phyloP scores from a whole-genome alignment of 2,888 invertebrate species.

The Lasius platythorax region DNA sequence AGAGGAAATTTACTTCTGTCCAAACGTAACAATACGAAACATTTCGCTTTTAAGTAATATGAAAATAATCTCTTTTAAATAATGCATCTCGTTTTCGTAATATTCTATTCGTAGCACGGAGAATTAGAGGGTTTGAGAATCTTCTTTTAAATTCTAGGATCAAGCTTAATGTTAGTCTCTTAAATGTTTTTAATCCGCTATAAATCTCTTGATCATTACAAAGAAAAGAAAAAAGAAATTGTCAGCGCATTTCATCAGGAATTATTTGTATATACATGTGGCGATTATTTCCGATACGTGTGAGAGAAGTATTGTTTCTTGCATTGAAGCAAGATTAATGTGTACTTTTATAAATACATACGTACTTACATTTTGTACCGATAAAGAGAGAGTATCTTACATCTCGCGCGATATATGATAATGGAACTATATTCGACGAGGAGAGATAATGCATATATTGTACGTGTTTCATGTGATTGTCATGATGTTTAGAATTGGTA shows the following conservation, averaged over 20 bases:
- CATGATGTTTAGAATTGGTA: conserved; percentile 49
- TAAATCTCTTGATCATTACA: neutral
- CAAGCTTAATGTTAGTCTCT: conserved; percentile 27
- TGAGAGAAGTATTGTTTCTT: conserved; percentile 67
- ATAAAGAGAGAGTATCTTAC: conserved; percentile 61
- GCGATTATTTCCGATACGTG: conserved; percentile 43
- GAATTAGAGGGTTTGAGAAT: neutral
- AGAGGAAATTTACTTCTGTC: conserved; percentile 17
- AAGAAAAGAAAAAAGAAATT: neutral
- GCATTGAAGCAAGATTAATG: conserved; percentile 68
- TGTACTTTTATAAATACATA: conserved; percentile 81
- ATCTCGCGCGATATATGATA: neutral
- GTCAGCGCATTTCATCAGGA: conserved; percentile 27
- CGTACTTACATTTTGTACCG: conserved; percentile 82
- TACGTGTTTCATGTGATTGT: conserved; percentile 61
- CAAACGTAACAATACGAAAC: conserved; percentile 11
- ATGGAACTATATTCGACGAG: conserved; percentile 49
- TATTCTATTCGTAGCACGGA: conserved; percentile 10
- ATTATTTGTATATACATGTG: conserved; percentile 53
- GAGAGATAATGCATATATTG: conserved; percentile 55
- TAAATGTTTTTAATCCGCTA: conserved; percentile 3
- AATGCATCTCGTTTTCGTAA: neutral
- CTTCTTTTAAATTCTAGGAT: neutral
- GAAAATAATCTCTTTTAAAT: neutral
- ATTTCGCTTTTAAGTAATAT: conserved; percentile 4